A percentile compares a stretch with the other conserved stretches of the same genome.
phyloP scores from a whole-genome alignment of 2,888 invertebrate species.

The Eristalinus sepulchralis region DNA sequence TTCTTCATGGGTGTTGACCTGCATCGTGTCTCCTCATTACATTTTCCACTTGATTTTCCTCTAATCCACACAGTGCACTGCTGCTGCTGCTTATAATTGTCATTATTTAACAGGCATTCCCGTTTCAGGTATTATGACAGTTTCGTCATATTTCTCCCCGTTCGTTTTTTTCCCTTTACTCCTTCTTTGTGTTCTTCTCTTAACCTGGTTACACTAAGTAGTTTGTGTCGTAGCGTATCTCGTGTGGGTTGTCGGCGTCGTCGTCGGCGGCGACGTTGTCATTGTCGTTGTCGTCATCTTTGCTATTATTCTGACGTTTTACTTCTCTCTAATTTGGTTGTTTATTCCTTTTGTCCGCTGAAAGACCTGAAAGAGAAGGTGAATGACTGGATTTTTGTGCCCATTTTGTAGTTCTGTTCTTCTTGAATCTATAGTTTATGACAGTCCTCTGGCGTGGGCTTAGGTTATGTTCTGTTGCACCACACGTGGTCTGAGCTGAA shows the following conservation, averaged over 20 bases:
- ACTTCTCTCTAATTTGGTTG: constrained; percentile 13
- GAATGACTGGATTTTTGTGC: constrained; percentile 45
- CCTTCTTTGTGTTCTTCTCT: constrained; percentile 6
- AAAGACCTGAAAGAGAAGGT: constrained; percentile 37
- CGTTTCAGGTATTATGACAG: constrained; percentile 25
- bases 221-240: constrained; percentile 10
- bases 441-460: not conserved
- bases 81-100: constrained; percentile 38
- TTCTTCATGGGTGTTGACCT: constrained; percentile 63
- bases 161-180: not conserved
- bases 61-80: not conserved
- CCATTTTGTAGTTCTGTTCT: constrained; percentile 14
- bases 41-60: constrained; percentile 14
- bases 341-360: constrained; percentile 2
- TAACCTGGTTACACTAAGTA: constrained; percentile 56
- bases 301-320: constrained; percentile 37
- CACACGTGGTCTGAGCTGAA: constrained; percentile 45
- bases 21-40: not conserved
- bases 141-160: constrained; percentile 16
- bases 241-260: not conserved
- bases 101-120: constrained; percentile 52
- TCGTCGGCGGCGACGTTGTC: not conserved
- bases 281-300: not conserved
- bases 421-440: not conserved
- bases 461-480: not conserved